Base-by-base conservation (phyloP, 1,140 invertebrate species). In the Papilio polytes region DNA sequence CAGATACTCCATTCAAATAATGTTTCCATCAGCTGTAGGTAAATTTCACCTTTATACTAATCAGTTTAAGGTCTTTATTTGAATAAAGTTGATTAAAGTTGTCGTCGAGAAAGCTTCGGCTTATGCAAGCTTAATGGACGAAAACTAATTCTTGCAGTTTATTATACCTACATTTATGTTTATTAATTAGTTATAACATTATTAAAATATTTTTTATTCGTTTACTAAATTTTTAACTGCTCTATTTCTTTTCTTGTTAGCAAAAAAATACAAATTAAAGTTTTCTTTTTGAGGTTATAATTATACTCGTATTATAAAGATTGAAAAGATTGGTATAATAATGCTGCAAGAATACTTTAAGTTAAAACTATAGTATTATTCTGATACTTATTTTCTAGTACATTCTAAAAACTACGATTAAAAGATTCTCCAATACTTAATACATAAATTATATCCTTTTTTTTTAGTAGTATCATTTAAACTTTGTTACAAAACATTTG, bases 81-180 rank as follows among this genome's bases (percentile, higher is more conserved):
- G 74, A 78, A 78, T 78, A 51, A 22, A 76, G 44, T 53, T 53
- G 59, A 26, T 63, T 13, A 10, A 80, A 73, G 89, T 88, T 89
- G 84, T 92, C 86, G 85, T 89, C 89, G 77, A 88, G 80, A 86
- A 90, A 90, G 89, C 90, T 86, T 20, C 48, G 76, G 26, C 53
- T 46, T 66, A 59, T 48, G 53, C 44, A 80, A 87, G 91, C 90
- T 89, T 88, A 77, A 73, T 85, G 81, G 84, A 91, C 90, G 86
- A 92, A 85, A 91, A 89, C 89, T 76, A 31, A 20, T 51, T 85
- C 88, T 92, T 91, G 91, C 90, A 87, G 83, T 84, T 56, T 82
- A 76, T 80, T 79, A 85, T 85, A 80, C 70, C 36, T 41, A 36
- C 3, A 2, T 36, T 41, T 41, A 41, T 41, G 7, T 41, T 41